Evolutionary conservation across 1,140 invertebrate genomes (phyloP).

Genomic region (Spodoptera litura): DNA sequence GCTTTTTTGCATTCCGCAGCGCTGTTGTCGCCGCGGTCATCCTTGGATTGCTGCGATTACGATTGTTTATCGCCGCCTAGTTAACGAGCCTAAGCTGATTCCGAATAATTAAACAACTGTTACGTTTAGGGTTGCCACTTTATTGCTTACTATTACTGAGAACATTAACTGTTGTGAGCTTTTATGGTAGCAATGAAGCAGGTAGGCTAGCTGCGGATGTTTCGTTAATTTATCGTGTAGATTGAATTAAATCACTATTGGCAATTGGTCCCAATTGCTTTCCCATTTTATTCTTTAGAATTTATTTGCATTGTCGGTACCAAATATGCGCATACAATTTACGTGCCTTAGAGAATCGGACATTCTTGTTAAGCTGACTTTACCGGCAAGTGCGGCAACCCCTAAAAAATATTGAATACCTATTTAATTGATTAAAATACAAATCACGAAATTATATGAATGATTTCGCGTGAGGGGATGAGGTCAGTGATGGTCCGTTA

Average conservation of each 20-base stretch:
- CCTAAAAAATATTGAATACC: conserved; percentile 30
- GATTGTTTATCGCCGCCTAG: conserved; percentile 61
- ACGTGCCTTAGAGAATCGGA: too few relatives aligned
- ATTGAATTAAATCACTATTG: background rate
- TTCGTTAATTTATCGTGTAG: background rate
- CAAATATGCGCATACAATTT: background rate
- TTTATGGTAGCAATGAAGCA: background rate
- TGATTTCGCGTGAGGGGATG: conserved; percentile 75
- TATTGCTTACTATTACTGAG: conserved; percentile 5
- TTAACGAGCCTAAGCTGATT: conserved; percentile 51
- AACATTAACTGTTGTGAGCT: conserved; percentile 3
- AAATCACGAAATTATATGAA: conserved; percentile 56
- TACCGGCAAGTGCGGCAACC: conserved; percentile 29
- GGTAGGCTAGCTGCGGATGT: background rate
- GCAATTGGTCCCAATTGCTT: background rate
- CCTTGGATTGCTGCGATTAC: conserved; percentile 59
- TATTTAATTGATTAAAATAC: conserved; percentile 19
- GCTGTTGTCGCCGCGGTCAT: conserved; percentile 55
- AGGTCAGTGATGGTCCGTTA: conserved; percentile 78
- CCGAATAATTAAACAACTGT: conserved; percentile 48
- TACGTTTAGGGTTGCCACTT: conserved; percentile 40
- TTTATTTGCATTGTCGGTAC: background rate
- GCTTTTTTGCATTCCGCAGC: conserved; percentile 72
- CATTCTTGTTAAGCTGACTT: background rate
- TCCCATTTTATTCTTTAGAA: background rate